Base-by-base conservation (phyloP, 2,797 vertebrate species). In the Lithobates sylvaticus region DNA sequence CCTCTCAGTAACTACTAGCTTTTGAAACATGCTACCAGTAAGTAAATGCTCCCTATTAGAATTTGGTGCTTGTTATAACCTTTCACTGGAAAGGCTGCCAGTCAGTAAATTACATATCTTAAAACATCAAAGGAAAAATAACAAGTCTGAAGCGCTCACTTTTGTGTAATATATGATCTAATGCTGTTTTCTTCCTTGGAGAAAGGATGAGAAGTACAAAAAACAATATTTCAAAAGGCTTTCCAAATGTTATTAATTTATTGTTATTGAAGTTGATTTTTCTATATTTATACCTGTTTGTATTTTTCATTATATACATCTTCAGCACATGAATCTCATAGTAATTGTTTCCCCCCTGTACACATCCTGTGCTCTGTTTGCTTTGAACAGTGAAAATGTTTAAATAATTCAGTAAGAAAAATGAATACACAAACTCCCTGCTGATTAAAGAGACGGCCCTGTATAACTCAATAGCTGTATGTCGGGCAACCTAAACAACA, bases 321-420 rank as follows among this genome's bases (percentile, higher is more conserved):
- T 65, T 32, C 15, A 42, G 21, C 12, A 10, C n/a, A 78, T 18
- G 26, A 69, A 78, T 58, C 23, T 69, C 13, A 34, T 44, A 79
- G 39, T 80, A 18, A 69, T 54, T 29, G 65, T 54, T 58, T 74
- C 39, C 42, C 27, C 42, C 26, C 7, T 8, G 42, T 27, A n/a
- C 70, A 74, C 23, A 44, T 36, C 27, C 68, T 54, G 42, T 81
- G 10, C n/a, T 61, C 47, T 81, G 0, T 69, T 68, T 69, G 10
- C 67, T 80, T 50, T 58, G n/a, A 72, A 18, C 13, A 18, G 29
- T 26, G 29, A 69, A 73, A 58, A 58, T 18, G 69, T 61, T 9
- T 61, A 64, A 72, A 61, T 81, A 61, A 42, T 81, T 58, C 5
- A 81, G 68, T 54, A 58, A 26, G 27, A 70, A n/a, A 44, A 21